Evolutionary conservation across 2,888 invertebrate species (phyloP).

Genomic region (Pinctada fucata): DNA sequence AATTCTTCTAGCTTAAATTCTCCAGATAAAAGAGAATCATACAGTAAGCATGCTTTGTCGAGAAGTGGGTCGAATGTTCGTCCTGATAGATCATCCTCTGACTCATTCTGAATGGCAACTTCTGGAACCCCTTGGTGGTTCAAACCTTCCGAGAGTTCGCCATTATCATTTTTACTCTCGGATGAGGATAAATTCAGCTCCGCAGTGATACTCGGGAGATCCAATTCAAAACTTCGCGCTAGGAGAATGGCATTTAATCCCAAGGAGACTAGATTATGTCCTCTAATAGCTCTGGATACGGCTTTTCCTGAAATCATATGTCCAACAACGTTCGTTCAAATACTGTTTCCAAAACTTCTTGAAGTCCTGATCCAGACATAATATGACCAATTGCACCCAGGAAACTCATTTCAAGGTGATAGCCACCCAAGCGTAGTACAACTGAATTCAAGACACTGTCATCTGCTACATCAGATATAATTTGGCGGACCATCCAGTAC

Average conservation of each 20-base stretch:
- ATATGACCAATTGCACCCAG: conserved; percentile 53
- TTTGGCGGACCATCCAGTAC: background rate
- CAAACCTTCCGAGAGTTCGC: background rate
- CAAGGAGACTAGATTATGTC: conserved; percentile 45
- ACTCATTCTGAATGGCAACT: background rate
- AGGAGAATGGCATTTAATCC: conserved; percentile 23
- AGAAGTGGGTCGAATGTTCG: background rate
- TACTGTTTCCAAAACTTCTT: conserved; percentile 48
- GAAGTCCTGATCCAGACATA: conserved; percentile 50
- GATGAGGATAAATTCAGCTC: background rate
- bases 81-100: background rate
- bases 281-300: conserved; percentile 46
- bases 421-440: conserved; percentile 43
- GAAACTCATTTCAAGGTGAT: conserved; percentile 52
- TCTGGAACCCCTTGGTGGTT: background rate
- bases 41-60: background rate
- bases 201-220: background rate
- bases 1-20: background rate
- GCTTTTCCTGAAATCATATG: conserved; percentile 55
- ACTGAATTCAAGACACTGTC: conserved; percentile 6
- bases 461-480: background rate
- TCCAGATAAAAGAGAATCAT: conserved; percentile 3
- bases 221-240: background rate
- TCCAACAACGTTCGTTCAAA: conserved; percentile 49
- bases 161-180: background rate